Conservation (phyloP, 2,888 invertebrate species). For the Pheosia tremula region DNA sequence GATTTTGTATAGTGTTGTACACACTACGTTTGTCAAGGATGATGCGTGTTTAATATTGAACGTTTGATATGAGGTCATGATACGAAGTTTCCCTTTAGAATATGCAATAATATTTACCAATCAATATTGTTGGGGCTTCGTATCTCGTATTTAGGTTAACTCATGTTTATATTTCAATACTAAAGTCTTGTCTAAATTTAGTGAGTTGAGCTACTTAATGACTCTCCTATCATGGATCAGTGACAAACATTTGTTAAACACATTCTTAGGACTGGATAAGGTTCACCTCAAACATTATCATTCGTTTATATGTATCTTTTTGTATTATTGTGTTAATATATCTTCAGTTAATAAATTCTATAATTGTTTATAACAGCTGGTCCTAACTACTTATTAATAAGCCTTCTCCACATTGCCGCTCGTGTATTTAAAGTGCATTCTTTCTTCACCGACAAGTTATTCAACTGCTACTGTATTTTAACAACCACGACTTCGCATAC, state of each 20-base stretch:
- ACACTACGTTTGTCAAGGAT: slow-evolving; percentile 19
- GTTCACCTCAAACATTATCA: too few relatives aligned
- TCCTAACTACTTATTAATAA: neutral
- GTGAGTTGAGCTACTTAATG: too few relatives aligned
- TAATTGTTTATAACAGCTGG: neutral
- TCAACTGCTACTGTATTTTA: slow-evolving; percentile 23
- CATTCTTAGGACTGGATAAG: too few relatives aligned
- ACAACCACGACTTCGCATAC: slow-evolving; percentile 23
- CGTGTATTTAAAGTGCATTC: slow-evolving; percentile 12
- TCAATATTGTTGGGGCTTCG: too few relatives aligned
- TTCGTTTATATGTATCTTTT: too few relatives aligned
- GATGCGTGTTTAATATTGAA: slow-evolving; percentile 2
- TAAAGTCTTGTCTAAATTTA: too few relatives aligned
- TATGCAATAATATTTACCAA: slow-evolving; percentile 15
- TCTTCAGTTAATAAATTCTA: too few relatives aligned
- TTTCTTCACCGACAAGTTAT: slow-evolving; percentile 6
- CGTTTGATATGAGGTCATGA: neutral
- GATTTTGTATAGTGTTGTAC: slow-evolving; percentile 46
- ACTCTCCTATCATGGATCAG: too few relatives aligned
- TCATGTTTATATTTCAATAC: too few relatives aligned
- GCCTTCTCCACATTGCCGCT: slow-evolving; percentile 1
- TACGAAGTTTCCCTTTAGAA: neutral
- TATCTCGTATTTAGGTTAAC: too few relatives aligned
- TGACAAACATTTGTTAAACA: too few relatives aligned
- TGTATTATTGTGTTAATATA: too few relatives aligned